Conservation (phyloP, 2,888 invertebrate species). For the Andrena bicolor region DNA sequence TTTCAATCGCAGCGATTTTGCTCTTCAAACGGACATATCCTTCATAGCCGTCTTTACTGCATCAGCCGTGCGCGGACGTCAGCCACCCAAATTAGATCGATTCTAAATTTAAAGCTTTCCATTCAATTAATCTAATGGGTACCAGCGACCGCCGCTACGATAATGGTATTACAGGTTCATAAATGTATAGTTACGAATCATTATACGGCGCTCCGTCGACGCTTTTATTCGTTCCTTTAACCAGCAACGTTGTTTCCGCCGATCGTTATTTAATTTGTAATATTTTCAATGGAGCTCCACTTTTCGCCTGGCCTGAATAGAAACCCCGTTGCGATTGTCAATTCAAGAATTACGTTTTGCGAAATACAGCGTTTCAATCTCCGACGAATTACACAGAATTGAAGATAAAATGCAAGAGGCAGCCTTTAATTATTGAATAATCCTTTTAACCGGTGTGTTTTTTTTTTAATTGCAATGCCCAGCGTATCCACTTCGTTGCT, state of each 20-base stretch:
- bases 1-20: constrained; percentile 12
- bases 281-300: neutral
- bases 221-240: neutral
- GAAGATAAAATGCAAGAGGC: neutral
- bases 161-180: neutral
- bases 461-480: neutral
- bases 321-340: neutral
- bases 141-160: neutral
- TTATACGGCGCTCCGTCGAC: neutral
- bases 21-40: neutral
- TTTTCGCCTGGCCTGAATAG: neutral
- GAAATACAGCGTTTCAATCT: constrained; percentile 6
- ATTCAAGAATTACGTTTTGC: neutral
- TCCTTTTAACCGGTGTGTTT: neutral
- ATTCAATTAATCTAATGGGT: constrained; percentile 13
- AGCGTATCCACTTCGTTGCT: too few relatives aligned
- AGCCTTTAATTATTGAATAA: neutral
- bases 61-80: neutral
- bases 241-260: neutral
- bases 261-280: neutral
- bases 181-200: neutral
- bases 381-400: neutral
- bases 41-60: constrained; percentile 7
- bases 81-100: constrained; percentile 14
- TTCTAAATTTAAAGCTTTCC: neutral